Evolutionary conservation across 2,888 invertebrate species (phyloP), one percentile per base, ranked within the genome.

Genomic region (Trichogramma dendrolimi): DNA sequence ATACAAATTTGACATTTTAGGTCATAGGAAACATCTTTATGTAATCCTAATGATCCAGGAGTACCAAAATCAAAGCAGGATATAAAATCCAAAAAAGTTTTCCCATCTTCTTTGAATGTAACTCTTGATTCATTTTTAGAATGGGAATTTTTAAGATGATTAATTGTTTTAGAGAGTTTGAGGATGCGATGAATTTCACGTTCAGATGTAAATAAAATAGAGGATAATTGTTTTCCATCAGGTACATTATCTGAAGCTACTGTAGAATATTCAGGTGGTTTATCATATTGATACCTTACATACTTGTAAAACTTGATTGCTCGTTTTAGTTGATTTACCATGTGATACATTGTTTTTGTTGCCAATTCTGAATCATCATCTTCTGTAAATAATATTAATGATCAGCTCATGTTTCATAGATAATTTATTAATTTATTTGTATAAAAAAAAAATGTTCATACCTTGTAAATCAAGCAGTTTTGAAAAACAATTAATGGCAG

Each of bases 401-500:
- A 38, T 48, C 5, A 48, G 54, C 39, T 46, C 2, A 47, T 10
- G 49, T 55, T 43, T 53, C 53, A 27, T 55, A 11, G 47, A 46
- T n/a, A 43, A 60, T 49, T 60, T 39, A 49, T 57, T 51, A 50
- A 4, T 46, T 63, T 44, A 60, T 11, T 46, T 49, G 48, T 27
- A 46, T 14, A 44, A 5, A 8, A 55, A 40, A 4, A 50, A 49
- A 52, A 44, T 41, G 49, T 8, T 60, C 39, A 42, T 58, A 64
- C 66, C 60, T 57, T 58, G 40, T 42, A 56, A 46, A 14, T 64
- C 56, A 44, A 64, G 40, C 10, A 61, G 62, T 46, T 64, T 64
- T 40, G 74, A 62, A 61, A 84, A 82, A 67, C 79, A 79, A 55
- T 76, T 69, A 27, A 75, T 70, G 63, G 86, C 85, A 73, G 82